A percentile compares a stretch with the other conserved stretches of the same genome.
phyloP scores from a whole-genome alignment of 2,113 vertebrate species.

The Cynoglossus semilaevis region DNA sequence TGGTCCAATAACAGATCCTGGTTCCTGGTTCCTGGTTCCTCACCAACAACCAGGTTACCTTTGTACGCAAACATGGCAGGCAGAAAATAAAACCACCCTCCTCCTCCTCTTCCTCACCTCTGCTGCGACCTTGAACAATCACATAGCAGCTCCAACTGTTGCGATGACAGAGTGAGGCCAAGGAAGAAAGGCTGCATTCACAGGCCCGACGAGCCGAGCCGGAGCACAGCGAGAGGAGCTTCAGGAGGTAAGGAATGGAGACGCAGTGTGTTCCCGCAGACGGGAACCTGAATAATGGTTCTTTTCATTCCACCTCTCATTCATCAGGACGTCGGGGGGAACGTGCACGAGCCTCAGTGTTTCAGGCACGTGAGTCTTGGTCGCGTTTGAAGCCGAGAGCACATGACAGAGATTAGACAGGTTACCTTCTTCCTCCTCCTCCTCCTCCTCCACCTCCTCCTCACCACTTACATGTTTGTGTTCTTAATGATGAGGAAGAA shows the following conservation, averaged over 20 bases:
- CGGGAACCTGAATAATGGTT: conserved; percentile 29
- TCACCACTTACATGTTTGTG: conserved; percentile 52
- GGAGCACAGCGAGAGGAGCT: conserved; percentile 11
- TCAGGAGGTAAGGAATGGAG: conserved; percentile 27
- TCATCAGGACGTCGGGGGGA: conserved; percentile 25
- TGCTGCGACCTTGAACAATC: neutral
- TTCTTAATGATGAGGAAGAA: conserved; percentile 59
- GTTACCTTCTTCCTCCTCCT: conserved; percentile 26
- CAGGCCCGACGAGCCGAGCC: neutral
- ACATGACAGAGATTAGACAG: conserved; percentile 62
- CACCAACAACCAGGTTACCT: too few relatives aligned
- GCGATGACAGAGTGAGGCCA: accelerated
- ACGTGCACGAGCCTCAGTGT: conserved; percentile 18
- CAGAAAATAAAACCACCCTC: too few relatives aligned
- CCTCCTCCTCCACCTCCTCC: conserved; percentile 44
- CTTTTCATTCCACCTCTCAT: conserved; percentile 50
- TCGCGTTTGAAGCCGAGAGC: conserved; percentile 54
- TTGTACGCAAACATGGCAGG: too few relatives aligned
- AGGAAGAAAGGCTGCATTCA: neutral
- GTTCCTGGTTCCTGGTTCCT: too few relatives aligned
- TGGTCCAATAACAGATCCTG: too few relatives aligned
- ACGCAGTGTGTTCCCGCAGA: conserved; percentile 33
- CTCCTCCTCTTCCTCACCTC: too few relatives aligned
- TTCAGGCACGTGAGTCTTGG: conserved; percentile 36
- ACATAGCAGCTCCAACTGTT: neutral